Evolutionary conservation across 2,113 vertebrate species (phyloP).

Genomic region (Pleuronectes platessa): DNA sequence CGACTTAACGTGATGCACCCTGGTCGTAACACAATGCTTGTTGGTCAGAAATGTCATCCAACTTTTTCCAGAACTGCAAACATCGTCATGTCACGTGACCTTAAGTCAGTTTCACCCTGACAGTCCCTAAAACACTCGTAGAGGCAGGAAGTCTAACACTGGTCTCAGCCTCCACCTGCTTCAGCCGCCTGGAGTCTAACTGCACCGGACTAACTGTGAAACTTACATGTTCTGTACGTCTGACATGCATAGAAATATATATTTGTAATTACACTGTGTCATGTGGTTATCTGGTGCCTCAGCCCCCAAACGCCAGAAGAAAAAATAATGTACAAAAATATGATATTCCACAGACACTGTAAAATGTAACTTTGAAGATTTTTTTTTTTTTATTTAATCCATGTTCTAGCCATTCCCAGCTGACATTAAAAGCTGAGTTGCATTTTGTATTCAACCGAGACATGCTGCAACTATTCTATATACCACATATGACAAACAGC

Average conservation of each 20-base stretch:
- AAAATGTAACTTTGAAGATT: conserved; percentile 72
- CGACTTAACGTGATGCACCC: too few species aligned
- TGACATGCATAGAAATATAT: conserved; percentile 14
- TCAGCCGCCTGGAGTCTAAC: background rate
- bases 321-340: conserved; percentile 12
- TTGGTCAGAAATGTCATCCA: too few species aligned
- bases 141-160: background rate
- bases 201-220: background rate
- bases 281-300: conserved; percentile 29
- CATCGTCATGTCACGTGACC: too few species aligned
- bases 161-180: background rate
- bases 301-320: conserved; percentile 18
- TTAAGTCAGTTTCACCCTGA: background rate
- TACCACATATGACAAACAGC: conserved; percentile 69
- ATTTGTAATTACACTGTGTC: conserved; percentile 53
- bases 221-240: background rate
- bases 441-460: conserved; percentile 70
- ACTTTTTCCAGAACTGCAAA: too few species aligned
- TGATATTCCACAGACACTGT: conserved; percentile 30
- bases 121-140: background rate
- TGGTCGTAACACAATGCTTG: too few species aligned
- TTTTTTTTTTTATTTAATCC: conserved; percentile 67
- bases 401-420: conserved; percentile 55
- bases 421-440: conserved; percentile 74
- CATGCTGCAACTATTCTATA: conserved; percentile 72